Conservation (phyloP, 2,797 vertebrate genomes). For the Crypturellus tataupa region DNA sequence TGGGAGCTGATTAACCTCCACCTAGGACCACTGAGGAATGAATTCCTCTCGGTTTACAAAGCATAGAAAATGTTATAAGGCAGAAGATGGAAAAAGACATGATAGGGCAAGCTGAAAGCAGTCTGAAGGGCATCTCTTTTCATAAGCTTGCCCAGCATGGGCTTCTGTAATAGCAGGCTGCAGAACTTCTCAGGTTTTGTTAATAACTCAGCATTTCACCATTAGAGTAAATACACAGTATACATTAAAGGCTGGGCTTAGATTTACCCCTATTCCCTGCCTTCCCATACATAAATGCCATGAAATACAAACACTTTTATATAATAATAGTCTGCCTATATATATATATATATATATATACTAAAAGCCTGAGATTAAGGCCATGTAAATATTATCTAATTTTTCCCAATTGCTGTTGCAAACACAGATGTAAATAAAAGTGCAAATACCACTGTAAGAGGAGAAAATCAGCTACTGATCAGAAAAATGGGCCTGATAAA, state of each 20-base stretch:
- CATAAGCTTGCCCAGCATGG: neutral
- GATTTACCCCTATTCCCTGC: neutral
- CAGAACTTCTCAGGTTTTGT: constrained; percentile 8
- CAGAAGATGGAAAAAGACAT: constrained; percentile 58
- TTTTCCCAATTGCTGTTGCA: neutral
- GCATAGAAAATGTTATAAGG: constrained; percentile 49
- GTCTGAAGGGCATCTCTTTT: constrained; percentile 56
- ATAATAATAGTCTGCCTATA: neutral
- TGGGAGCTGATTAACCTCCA: constrained; percentile 65
- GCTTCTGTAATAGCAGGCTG: neutral
- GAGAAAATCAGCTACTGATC: neutral
- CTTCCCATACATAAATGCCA: fast-evolving
- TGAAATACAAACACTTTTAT: neutral
- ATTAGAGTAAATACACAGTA: neutral
- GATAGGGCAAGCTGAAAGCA: constrained; percentile 48
- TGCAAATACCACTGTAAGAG: neutral
- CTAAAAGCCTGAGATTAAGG: neutral
- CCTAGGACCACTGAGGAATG: constrained; percentile 47
- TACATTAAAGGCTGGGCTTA: neutral
- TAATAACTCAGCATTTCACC: neutral
- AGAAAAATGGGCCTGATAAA: neutral
- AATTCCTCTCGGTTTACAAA: constrained; percentile 61
- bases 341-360: neutral
- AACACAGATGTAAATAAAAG: neutral
- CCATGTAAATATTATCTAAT: neutral